A percentile compares a stretch with the other conserved stretches of the same genome.
Conservation (phyloP, 64 coral and sea anemone species). For the Trachythela sp. region DNA sequence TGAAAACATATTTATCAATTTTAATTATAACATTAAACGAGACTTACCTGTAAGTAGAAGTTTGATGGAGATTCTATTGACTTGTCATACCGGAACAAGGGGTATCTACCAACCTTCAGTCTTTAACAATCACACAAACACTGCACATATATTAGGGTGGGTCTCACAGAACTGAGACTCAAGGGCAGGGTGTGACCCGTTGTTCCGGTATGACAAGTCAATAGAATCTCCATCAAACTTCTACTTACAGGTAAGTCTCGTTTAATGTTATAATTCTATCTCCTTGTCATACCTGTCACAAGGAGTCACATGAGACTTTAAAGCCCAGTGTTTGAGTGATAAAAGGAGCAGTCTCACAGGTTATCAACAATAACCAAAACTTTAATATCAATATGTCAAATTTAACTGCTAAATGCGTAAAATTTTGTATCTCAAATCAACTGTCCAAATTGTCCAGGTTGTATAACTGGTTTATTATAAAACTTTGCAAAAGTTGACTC, state of each 20-base stretch:
- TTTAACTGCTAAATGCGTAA: neutral
- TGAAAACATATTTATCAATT: too few species aligned
- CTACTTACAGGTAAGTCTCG: conserved; percentile 22
- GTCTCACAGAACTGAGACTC: neutral
- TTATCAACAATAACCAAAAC: neutral
- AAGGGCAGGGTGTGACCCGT: neutral
- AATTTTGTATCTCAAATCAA: neutral
- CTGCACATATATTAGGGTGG: neutral
- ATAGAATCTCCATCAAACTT: conserved; percentile 15
- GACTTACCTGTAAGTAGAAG: conserved; percentile 26
- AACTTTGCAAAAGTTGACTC: neutral
- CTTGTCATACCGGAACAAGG: neutral
- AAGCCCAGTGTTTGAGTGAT: conserved; percentile 5
- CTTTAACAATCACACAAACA: neutral
- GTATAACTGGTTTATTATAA: neutral
- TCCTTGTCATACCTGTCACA: conserved; percentile 6
- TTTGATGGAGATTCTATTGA: conserved; percentile 4
- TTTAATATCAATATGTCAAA: neutral
- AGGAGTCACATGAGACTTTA: conserved; percentile 22
- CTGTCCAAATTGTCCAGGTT: neutral
- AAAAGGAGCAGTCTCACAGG: neutral
- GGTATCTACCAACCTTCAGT: conserved; percentile 4
- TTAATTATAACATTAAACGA: conserved; percentile 18
- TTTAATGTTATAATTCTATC: conserved; percentile 16
- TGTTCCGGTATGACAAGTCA: neutral